A percentile compares a stretch with the other conserved stretches of the same genome.
Conservation (phyloP, 2,797 vertebrate species). For the Nyctalus aviator region DNA sequence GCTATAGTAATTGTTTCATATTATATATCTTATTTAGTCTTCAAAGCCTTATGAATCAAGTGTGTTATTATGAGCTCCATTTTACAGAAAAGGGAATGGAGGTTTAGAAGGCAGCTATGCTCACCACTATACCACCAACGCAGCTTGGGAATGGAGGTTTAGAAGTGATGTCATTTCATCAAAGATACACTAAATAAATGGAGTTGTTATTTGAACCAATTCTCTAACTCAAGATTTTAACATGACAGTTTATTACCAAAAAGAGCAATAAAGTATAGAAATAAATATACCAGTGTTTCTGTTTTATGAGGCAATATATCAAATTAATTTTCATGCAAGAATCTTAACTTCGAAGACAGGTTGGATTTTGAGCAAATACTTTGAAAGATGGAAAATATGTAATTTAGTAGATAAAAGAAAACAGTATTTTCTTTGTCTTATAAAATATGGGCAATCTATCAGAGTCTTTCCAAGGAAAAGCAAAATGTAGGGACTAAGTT, state of each 20-base stretch:
- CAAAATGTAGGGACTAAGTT: slow-evolving; percentile 69
- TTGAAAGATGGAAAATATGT: slow-evolving; percentile 65
- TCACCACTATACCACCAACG: too few species aligned
- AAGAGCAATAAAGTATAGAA: slow-evolving; percentile 10
- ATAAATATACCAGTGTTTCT: slow-evolving; percentile 31
- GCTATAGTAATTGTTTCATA: not conserved
- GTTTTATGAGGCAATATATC: slow-evolving; percentile 1
- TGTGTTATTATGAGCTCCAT: not conserved
- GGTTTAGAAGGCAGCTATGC: too few species aligned
- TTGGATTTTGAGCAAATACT: slow-evolving; percentile 57
- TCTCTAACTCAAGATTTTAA: slow-evolving; percentile 14
- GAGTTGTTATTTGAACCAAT: not conserved
- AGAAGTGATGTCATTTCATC: not conserved
- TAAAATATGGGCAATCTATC: slow-evolving; percentile 64
- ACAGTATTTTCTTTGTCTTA: slow-evolving; percentile 74
- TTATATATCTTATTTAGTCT: not conserved
- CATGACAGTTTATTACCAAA: slow-evolving; percentile 35
- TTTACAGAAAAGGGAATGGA: not conserved
- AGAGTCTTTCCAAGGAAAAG: slow-evolving; percentile 63
- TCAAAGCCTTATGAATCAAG: not conserved
- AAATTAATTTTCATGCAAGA: slow-evolving; percentile 68
- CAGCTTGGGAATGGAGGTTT: not conserved
- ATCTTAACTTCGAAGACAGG: slow-evolving; percentile 62
- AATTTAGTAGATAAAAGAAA: slow-evolving; percentile 74
- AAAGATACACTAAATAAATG: not conserved